Base-by-base conservation (phyloP, 2,113 vertebrate species). In the Pituophis catenifer region DNA sequence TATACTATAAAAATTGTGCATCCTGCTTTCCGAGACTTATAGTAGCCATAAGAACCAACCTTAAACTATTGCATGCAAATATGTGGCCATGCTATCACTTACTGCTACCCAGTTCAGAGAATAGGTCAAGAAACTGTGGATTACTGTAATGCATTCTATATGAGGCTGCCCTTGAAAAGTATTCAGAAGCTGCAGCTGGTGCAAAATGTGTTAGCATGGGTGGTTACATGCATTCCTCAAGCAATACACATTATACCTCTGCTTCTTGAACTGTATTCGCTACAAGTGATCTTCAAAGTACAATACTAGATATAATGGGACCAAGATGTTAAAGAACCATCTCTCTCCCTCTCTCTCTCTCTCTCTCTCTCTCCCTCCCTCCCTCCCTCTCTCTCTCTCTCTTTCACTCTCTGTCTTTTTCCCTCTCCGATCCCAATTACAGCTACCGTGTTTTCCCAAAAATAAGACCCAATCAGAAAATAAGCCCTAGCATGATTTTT, bases 401-500 rank as follows among this genome's bases (percentile, higher is more conserved):
- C 24, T 62, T 1, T 44, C 44, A 1, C n/a, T 75, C n/a, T 65
- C 3, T 29, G 3, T 65, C 59, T 65, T 10, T 65, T 11, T 29
- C 24, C 9, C 23, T 62, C 10, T 65, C 26, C 0, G 2, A 70
- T n/a, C 15, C 70, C n/a, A 81, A 33, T 38, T 81, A 81, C 33
- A 81, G 1, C 17, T 38, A 38, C 1, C 1, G 0, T 26, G 23
- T 62, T 62, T 26, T 0, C 24, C 24, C 9, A 0, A 62, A 62
- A 62, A 62, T 26, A 62, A 62, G 59, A 26, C 9, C 24, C 24
- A 26, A 11, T 9, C 7, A 3, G 23, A 62, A 62, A 62, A 62
- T 62, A 62, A 26, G 23, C 24, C 59, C 59, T 62, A 62, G 24
- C 59, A 62, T 62, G 24, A 62, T 26, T 62, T 62, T 62, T 62